Evolutionary conservation across 2,113 vertebrate genomes (phyloP).

Genomic region (Trochalopteron elliotii): DNA sequence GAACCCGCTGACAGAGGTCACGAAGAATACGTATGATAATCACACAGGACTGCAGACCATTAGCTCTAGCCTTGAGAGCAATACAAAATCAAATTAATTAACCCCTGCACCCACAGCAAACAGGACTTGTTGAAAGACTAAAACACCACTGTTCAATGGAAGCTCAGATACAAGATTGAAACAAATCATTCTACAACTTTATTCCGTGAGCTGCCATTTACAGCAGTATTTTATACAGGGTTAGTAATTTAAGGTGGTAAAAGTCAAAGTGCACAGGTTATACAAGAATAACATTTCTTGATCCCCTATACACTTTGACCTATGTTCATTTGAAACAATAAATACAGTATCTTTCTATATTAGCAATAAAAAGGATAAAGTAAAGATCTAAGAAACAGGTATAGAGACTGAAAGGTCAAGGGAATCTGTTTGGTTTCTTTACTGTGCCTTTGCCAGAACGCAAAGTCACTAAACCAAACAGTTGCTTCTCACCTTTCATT

Average conservation of each 20-base stretch:
- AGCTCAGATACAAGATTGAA: conserved; percentile 83
- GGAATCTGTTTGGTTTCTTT: conserved; percentile 89
- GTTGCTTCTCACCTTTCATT: conserved; percentile 90
- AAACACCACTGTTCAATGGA: conserved; percentile 97
- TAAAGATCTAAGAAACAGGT: conserved; percentile 78
- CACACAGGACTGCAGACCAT: conserved; percentile 98
- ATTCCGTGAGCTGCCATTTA: conserved; percentile 90
- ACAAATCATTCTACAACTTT: conserved; percentile 65
- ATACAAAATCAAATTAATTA: conserved; percentile 86
- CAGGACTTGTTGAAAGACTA: conserved; percentile 82
- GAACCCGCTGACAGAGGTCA: conserved; percentile 95
- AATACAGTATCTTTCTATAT: conserved; percentile 81
- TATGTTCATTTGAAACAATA: conserved; percentile 72
- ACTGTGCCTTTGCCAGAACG: conserved; percentile 80
- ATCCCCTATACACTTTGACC: conserved; percentile 93
- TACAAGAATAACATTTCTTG: conserved; percentile 86
- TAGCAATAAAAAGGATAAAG: conserved; percentile 79
- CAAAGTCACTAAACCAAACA: conserved; percentile 92
- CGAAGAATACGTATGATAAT: conserved; percentile 97
- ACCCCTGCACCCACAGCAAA: conserved; percentile 57
- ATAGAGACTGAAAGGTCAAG: conserved; percentile 91
- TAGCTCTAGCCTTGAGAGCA: conserved; percentile 98
- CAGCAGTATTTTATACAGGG: conserved; percentile 94
- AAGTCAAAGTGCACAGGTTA: conserved; percentile 96
- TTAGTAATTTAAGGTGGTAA: conserved; percentile 84